These are phyloP conservation scores for Pollenia labialis DNA, from an alignment of 2,888 invertebrate species.

Conservation along the genomic window DNA sequence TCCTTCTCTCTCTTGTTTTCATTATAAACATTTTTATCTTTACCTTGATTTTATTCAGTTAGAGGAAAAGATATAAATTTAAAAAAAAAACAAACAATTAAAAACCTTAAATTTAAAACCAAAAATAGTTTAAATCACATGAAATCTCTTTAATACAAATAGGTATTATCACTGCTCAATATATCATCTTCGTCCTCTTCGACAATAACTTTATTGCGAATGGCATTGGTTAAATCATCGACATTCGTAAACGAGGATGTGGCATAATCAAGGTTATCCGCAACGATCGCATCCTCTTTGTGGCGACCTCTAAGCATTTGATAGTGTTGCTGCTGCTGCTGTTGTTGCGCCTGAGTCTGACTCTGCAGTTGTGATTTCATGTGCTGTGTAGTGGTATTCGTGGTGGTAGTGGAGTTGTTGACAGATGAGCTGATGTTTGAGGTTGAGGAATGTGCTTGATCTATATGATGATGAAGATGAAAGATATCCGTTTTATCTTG, in stretches of 20 bases:
- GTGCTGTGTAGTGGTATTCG: constrained; percentile 60
- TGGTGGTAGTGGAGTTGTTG: constrained; percentile 57
- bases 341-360: constrained; percentile 34
- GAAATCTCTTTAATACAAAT: constrained; percentile 84
- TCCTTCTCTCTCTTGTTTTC: too few relatives aligned
- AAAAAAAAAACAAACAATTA: background rate
- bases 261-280: constrained; percentile 77
- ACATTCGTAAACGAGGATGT: constrained; percentile 77
- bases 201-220: constrained; percentile 81
- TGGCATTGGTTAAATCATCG: constrained; percentile 79
- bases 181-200: constrained; percentile 82
- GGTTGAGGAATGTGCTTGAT: constrained; percentile 63
- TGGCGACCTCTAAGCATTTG: constrained; percentile 69
- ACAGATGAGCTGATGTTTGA: constrained; percentile 41
- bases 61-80: background rate
- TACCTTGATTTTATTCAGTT: too few relatives aligned
- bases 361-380: constrained; percentile 64
- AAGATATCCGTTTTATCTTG: constrained; percentile 73
- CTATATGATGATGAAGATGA: constrained; percentile 71
- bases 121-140: constrained; percentile 70
- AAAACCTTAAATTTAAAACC: background rate
- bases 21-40: too few relatives aligned
- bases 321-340: constrained; percentile 68
- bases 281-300: constrained; percentile 69
- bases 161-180: constrained; percentile 80